These are phyloP conservation scores for Hemicentrotus pulcherrimus DNA, from an alignment of 35 echinoderm and acorn worm species.

Conservation along the genomic window DNA sequence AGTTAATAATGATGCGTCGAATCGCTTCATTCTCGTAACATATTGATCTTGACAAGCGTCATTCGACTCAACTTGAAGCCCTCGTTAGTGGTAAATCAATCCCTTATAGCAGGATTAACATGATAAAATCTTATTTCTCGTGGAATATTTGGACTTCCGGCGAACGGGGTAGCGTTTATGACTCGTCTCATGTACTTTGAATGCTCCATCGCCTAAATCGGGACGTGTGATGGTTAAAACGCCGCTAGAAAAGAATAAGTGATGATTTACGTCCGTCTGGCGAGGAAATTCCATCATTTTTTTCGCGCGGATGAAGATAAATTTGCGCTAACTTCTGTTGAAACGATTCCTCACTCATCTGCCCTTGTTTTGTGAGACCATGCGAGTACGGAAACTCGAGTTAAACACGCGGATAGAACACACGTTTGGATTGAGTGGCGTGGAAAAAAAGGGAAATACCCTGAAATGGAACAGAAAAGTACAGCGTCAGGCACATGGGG, in stretches of 20 bases:
- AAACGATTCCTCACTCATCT: neutral
- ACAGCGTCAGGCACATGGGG: too few relatives aligned
- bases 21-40: neutral
- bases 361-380: neutral
- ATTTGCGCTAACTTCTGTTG: neutral
- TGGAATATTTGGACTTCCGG: neutral
- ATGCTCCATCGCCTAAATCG: neutral
- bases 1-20: neutral
- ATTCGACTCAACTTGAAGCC: neutral
- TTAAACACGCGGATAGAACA: neutral
- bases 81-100: slow-evolving; percentile 6
- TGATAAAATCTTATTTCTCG: slow-evolving; percentile 13
- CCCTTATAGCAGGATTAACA: neutral
- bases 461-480: neutral
- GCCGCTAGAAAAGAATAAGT: neutral
- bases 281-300: neutral
- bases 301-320: neutral
- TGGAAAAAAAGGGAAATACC: neutral
- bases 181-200: neutral
- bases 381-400: neutral
- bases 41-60: neutral
- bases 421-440: neutral
- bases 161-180: neutral
- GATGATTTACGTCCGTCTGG: slow-evolving; percentile 16
- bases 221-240: neutral